Evolutionary conservation across 2,888 invertebrate species (phyloP), one percentile per base, ranked within the genome.

Genomic region (Cepaea hortensis): DNA sequence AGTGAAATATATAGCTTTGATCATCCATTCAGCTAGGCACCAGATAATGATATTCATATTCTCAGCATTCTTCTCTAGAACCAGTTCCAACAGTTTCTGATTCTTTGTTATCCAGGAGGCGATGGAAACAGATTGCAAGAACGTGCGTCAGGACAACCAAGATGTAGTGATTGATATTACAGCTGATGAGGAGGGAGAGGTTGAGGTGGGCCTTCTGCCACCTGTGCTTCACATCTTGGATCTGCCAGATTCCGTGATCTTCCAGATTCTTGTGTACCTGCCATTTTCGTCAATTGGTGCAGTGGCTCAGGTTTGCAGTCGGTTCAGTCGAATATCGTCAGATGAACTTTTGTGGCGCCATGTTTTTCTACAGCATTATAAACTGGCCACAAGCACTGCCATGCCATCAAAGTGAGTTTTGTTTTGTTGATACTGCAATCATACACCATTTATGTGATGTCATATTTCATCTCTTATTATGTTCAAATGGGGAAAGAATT

Each of bases 341-440:
- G 97, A 97, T 94, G 96, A 97, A 91, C 95, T 96, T 72, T 93
- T 97, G 61, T 97, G 97, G 97, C 96, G 96, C 91, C 95, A 96
- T 89, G 94, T 97, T 73, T 96, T 97, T 93, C 96, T 96, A 91
- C 94, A 95, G 13, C 96, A 96, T 91, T 97, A 96, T 76, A 84
- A 87, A 80, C 79, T 87, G 11, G 76, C 85, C 23, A 20, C 50
- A 35, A 79, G 13, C 11, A 84, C 80, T 3, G 65, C 48, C 3
- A 77, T 87, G 72, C 87, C 83, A 73, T 46, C 23, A 35, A 87
- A 84, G 87, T 84, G 55, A 73, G 85, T 77, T 35, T 35, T 23
- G 4, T n/a, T 35, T 73, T 35, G 55, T 55, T 55, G 55, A 11
- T 55, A 9, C 55, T 55, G 55, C 55, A 55, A 55, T 55, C 11